These are phyloP conservation scores for Frankliniella intonsa DNA, from an alignment of 2,888 invertebrate genomes.

Conservation along the genomic window DNA sequence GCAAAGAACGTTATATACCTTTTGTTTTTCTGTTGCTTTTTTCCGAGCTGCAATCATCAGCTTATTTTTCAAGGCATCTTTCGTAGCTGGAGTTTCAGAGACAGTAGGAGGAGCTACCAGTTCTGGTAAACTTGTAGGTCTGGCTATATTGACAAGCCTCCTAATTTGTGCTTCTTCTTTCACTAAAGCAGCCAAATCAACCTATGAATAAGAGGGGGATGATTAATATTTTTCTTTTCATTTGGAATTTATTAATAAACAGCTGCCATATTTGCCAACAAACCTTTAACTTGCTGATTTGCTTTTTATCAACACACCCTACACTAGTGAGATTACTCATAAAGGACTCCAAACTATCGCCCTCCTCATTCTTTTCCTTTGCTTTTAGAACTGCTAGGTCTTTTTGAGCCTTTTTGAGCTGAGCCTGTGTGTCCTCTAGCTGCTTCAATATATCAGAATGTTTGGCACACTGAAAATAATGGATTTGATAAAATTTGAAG, in stretches of 20 bases:
- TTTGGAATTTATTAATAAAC: neutral
- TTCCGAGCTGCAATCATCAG: conserved; percentile 23
- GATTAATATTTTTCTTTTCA: conserved; percentile 32
- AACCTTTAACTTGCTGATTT: conserved; percentile 49
- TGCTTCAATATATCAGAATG: conserved; percentile 50
- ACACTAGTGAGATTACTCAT: conserved; percentile 66
- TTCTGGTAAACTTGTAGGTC: conserved; percentile 60
- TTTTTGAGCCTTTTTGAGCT: conserved; percentile 48
- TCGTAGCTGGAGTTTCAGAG: neutral
- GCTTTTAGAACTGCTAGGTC: conserved; percentile 45
- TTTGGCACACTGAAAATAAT: conserved; percentile 56
- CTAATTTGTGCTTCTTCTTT: conserved; percentile 63
- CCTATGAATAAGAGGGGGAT: conserved; percentile 45
- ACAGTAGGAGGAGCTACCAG: conserved; percentile 44
- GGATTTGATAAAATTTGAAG: conserved; percentile 30
- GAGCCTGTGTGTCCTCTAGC: conserved; percentile 57
- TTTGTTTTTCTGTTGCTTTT: conserved; percentile 29
- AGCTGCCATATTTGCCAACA: neutral
- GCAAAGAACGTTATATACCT: neutral
- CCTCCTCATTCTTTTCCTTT: conserved; percentile 46
- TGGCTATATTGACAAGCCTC: conserved; percentile 68
- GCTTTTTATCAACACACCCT: conserved; percentile 60
- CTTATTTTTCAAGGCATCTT: conserved; percentile 23
- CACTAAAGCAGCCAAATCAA: conserved; percentile 63
- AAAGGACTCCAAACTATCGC: conserved; percentile 77